Evolutionary conservation across 2,113 vertebrate genomes (phyloP).

Genomic region (Saccopteryx leptura): DNA sequence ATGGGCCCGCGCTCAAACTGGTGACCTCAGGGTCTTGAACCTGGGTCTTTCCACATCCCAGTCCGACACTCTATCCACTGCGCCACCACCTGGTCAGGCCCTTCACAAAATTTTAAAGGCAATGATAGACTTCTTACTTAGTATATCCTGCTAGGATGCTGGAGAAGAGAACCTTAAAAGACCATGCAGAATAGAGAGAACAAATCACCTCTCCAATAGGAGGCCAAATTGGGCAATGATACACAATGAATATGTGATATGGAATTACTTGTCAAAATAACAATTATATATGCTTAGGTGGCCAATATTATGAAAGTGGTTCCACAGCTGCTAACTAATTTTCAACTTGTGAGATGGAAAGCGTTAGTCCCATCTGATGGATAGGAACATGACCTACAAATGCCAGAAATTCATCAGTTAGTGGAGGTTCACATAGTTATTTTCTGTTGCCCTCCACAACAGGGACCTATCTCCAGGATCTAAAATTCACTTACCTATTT

Average conservation of each 20-base stretch:
- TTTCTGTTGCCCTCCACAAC: not conserved
- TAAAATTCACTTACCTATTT: conserved; percentile 25
- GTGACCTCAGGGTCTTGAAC: too few species aligned
- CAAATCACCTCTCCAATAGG: not conserved
- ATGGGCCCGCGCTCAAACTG: too few species aligned
- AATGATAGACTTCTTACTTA: not conserved
- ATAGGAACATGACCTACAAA: conserved; percentile 53
- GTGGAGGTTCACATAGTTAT: not conserved
- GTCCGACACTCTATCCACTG: too few species aligned
- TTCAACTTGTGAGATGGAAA: not conserved
- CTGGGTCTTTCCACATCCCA: too few species aligned
- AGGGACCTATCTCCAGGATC: not conserved
- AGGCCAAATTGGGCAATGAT: not conserved
- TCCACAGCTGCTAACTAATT: conserved; percentile 40
- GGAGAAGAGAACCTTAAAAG: conserved; percentile 53
- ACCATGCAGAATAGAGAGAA: not conserved
- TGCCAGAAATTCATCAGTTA: not conserved
- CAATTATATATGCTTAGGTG: not conserved
- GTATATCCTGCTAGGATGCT: not conserved
- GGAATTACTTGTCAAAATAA: conserved; percentile 34
- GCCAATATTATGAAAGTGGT: not conserved
- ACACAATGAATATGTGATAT: not conserved
- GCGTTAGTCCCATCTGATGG: not conserved
- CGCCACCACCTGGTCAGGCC: too few species aligned
- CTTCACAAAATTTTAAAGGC: conserved; percentile 38